Evolutionary conservation across 2,113 vertebrate species (phyloP).

Genomic region (Geococcyx californianus): DNA sequence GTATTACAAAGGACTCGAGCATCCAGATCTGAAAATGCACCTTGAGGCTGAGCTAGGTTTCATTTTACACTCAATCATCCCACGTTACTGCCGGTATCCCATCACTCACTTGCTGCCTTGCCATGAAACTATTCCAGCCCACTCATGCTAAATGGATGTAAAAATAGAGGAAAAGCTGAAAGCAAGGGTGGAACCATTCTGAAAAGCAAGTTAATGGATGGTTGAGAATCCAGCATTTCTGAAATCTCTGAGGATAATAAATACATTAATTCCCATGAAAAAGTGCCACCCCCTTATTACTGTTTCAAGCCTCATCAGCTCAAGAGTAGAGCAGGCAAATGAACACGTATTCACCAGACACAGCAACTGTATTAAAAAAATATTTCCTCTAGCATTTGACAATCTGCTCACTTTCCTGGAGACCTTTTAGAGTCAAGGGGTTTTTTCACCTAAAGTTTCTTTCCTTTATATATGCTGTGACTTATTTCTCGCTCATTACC

Average conservation of each 20-base stretch:
- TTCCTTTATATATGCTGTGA: background rate
- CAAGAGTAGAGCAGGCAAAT: background rate
- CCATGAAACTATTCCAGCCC: background rate
- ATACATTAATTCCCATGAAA: background rate
- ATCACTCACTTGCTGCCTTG: background rate
- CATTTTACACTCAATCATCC: background rate
- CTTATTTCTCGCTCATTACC: background rate
- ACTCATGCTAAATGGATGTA: constrained; percentile 5
- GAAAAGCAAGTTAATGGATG: constrained; percentile 21
- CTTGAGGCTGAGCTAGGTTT: background rate
- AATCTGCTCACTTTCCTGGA: background rate
- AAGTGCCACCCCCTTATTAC: constrained; percentile 37
- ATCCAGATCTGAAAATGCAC: too few species aligned
- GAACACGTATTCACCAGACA: background rate
- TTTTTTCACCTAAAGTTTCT: background rate
- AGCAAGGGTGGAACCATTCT: constrained; percentile 13
- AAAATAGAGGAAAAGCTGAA: constrained; percentile 35
- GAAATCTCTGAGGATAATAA: constrained; percentile 13
- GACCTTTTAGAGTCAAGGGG: background rate
- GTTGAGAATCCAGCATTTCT: constrained; percentile 15
- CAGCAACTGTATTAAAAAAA: background rate
- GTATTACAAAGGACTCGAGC: background rate
- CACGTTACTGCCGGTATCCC: background rate
- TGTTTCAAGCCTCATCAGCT: constrained; percentile 45
- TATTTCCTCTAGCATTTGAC: background rate